Conservation (phyloP, 2,888 invertebrate genomes). For the Bibio marci region DNA sequence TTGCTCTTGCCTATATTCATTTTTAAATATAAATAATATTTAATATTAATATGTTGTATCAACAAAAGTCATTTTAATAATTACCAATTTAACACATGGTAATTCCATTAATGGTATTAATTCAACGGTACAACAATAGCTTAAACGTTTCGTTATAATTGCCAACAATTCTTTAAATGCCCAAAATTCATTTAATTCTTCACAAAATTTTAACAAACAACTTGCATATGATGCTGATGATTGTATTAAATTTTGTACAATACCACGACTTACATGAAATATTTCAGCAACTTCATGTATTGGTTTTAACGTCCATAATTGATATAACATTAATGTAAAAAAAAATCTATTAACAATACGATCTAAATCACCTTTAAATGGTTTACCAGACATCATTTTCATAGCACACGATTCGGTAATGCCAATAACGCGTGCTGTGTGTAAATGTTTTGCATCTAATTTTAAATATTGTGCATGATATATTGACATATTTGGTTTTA, state of each 20-base stretch:
- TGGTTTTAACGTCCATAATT: constrained; percentile 52
- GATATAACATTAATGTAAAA: constrained; percentile 67
- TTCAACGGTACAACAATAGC: constrained; percentile 66
- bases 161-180: constrained; percentile 57
- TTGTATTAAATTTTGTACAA: constrained; percentile 58
- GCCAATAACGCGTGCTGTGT: constrained; percentile 56
- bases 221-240: constrained; percentile 55
- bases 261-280: constrained; percentile 58
- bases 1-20: constrained; percentile 62
- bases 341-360: constrained; percentile 63
- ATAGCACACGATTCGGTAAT: constrained; percentile 57
- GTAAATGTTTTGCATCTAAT: constrained; percentile 43
- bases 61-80: too few relatives aligned
- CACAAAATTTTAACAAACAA: constrained; percentile 63
- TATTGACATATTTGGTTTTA: constrained; percentile 33
- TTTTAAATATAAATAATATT: too few relatives aligned
- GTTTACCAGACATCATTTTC: constrained; percentile 47
- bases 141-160: constrained; percentile 54
- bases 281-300: constrained; percentile 51
- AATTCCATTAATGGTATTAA: constrained; percentile 70
- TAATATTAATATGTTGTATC: too few relatives aligned
- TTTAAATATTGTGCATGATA: constrained; percentile 48
- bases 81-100: constrained; percentile 69
- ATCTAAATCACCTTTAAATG: constrained; percentile 41
- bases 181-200: constrained; percentile 67